phyloP scores from a whole-genome alignment of 2,113 vertebrate species.

The Theristicus caerulescens region DNA sequence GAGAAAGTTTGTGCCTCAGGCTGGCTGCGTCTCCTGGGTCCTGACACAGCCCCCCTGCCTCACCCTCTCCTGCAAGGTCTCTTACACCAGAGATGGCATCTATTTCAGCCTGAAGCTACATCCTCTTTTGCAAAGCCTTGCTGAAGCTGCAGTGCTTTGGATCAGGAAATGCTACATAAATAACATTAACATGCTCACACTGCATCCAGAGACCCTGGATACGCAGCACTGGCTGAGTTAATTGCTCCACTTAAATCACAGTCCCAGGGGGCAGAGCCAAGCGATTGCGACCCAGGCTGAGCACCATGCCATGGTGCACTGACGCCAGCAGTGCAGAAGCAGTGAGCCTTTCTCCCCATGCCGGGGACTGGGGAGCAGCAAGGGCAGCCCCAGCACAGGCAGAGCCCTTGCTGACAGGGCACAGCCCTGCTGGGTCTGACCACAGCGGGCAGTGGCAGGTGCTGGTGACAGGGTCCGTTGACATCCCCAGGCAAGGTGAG shows the following conservation, averaged over 20 bases:
- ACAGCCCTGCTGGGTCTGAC: background rate
- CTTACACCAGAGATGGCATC: background rate
- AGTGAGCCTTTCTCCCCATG: rapidly evolving
- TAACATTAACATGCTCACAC: rapidly evolving
- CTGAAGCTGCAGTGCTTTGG: background rate
- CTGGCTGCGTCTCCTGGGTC: background rate
- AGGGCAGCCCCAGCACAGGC: background rate
- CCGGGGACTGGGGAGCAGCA: rapidly evolving
- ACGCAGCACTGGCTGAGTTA: no score
- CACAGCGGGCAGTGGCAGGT: rapidly evolving
- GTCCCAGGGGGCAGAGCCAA: no score
- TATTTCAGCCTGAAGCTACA: background rate
- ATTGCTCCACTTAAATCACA: background rate
- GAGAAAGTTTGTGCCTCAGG: background rate
- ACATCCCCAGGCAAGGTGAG: background rate
- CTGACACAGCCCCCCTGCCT: background rate
- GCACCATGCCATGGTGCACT: background rate
- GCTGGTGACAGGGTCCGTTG: background rate
- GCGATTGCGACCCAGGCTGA: background rate
- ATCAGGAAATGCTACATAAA: background rate
- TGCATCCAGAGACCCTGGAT: background rate
- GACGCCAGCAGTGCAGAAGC: rapidly evolving
- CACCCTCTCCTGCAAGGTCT: background rate
- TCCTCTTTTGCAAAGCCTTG: background rate
- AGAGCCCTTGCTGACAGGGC: background rate